Conservation (phyloP, 2,797 vertebrate genomes). For the Odontamblyopus lacepedii region DNA sequence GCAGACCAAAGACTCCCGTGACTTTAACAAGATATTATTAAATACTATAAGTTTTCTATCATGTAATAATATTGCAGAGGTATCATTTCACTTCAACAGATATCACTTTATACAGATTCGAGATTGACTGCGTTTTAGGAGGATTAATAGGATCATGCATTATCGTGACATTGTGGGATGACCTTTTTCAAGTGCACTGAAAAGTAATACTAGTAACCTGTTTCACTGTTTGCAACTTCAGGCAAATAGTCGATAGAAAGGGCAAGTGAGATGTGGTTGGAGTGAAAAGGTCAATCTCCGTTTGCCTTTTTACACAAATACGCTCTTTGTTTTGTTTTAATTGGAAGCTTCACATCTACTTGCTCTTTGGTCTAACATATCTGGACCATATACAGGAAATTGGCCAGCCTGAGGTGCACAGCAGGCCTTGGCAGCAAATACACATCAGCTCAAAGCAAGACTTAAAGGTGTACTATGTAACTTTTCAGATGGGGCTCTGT, state of each 20-base stretch:
- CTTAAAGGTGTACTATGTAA: not conserved
- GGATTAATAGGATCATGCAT: too few relatives aligned
- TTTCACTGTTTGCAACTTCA: not conserved
- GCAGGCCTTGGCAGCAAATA: slow-evolving; percentile 12
- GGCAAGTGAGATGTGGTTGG: not conserved
- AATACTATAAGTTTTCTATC: too few relatives aligned
- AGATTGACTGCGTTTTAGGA: too few relatives aligned
- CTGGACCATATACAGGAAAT: slow-evolving; percentile 9
- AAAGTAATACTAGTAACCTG: not conserved
- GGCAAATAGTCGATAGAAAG: not conserved
- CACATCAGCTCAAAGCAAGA: not conserved
- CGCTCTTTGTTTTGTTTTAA: not conserved
- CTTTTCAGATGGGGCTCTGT: too few relatives aligned
- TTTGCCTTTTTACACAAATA: not conserved
- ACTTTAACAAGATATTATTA: not conserved
- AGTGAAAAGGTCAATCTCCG: not conserved
- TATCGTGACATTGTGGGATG: too few relatives aligned
- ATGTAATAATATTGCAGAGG: too few relatives aligned
- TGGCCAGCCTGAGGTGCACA: slow-evolving; percentile 15
- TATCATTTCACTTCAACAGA: too few relatives aligned
- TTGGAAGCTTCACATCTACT: not conserved
- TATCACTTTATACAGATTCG: too few relatives aligned
- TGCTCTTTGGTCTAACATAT: not conserved
- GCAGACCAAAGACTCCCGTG: not conserved
- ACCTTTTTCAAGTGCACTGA: not conserved